Conservation (phyloP, 1,140 invertebrate species). For the Drosophila nigromelanica region DNA sequence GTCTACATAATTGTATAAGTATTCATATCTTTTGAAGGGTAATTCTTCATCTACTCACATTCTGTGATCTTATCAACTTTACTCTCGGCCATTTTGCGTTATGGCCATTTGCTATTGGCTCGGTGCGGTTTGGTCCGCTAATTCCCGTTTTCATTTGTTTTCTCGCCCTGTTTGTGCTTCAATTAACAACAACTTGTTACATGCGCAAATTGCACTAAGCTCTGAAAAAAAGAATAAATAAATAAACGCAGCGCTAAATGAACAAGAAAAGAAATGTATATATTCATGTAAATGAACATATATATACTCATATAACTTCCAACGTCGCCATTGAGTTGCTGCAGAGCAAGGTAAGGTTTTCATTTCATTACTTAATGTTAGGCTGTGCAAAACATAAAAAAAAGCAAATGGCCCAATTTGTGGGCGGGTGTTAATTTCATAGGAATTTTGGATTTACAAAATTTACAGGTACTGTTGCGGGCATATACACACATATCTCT, state of each 20-base stretch:
- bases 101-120: constrained; percentile 58
- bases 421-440: constrained; percentile 65
- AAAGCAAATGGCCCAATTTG: constrained; percentile 46
- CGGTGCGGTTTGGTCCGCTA: constrained; percentile 43
- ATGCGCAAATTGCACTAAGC: constrained; percentile 76
- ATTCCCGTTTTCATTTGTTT: constrained; percentile 50
- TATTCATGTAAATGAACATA: constrained; percentile 29
- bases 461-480: constrained; percentile 48
- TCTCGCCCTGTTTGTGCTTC: constrained; percentile 63
- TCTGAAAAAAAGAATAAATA: constrained; percentile 65
- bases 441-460: constrained; percentile 69
- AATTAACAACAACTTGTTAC: constrained; percentile 82
- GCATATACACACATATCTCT: constrained; percentile 5
- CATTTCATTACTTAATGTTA: constrained; percentile 41
- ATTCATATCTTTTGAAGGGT: not conserved
- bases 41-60: constrained; percentile 1
- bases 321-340: constrained; percentile 10
- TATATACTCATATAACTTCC: constrained; percentile 35
- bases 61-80: constrained; percentile 23
- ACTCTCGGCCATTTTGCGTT: constrained; percentile 63
- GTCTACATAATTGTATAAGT: not conserved
- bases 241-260: constrained; percentile 65
- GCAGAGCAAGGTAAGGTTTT: constrained; percentile 54
- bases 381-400: constrained; percentile 33
- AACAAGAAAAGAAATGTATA: constrained; percentile 27